These are phyloP conservation scores for Melanargia galathea DNA, from an alignment of 2,888 invertebrate species.

Conservation along the genomic window DNA sequence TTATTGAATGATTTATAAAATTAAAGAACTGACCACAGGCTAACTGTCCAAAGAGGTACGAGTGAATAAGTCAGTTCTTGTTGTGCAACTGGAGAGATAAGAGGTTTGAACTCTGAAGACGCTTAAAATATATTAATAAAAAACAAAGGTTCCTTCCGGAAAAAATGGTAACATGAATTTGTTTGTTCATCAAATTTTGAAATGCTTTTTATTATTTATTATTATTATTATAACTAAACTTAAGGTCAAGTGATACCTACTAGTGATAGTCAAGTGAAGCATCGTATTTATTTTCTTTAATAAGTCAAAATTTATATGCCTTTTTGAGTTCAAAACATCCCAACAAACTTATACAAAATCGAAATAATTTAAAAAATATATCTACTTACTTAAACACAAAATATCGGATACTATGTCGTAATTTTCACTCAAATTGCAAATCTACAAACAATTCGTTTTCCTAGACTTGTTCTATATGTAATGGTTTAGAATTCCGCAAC, in stretches of 20 bases:
- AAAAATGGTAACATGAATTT: background rate
- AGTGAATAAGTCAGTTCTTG: constrained; percentile 1
- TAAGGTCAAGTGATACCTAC: too few species aligned
- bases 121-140: background rate
- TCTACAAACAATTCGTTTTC: background rate
- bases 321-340: too few species aligned
- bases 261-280: too few species aligned
- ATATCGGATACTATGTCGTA: too few species aligned
- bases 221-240: too few species aligned
- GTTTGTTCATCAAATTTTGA: too few species aligned
- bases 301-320: too few species aligned
- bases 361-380: too few species aligned
- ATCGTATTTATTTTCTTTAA: too few species aligned
- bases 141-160: background rate
- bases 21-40: background rate
- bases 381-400: too few species aligned
- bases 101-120: background rate
- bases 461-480: background rate
- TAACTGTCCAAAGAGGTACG: background rate
- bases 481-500: background rate
- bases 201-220: too few species aligned
- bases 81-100: constrained; percentile 2
- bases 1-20: constrained; percentile 1
- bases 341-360: too few species aligned
- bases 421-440: background rate